Evolutionary conservation across 2,888 invertebrate genomes (phyloP), one percentile per base, ranked within the genome.

Genomic region (Hydriomena furcata): DNA sequence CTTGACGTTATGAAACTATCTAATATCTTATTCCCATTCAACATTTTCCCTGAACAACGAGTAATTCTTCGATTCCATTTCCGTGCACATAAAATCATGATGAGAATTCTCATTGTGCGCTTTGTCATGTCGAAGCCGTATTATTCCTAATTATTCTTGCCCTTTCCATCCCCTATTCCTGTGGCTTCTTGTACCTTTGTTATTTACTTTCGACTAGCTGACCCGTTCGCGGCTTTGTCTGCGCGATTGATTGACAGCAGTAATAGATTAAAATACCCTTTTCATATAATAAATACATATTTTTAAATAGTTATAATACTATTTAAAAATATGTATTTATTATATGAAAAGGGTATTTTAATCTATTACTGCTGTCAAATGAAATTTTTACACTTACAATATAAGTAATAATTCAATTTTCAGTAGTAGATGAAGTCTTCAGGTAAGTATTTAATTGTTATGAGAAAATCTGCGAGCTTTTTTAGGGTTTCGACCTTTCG

Each of bases 121-220:
- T 76, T 76, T 77, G 71, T 68, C 72, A 66, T 72, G 64, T 63
- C 52, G 73, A 82, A 82, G 76, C 80, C 80, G 70, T 83, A 79
- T 82, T 79, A 79, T 76, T 81, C 70, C 76, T 84, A 81, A 84
- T 86, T 82, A 83, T 73, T 71, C 69, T 64, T 73, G 70, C 70
- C 68, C 71, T 76, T 75, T 71, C 66, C 64, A 67, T 65, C 68
- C 60, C 61, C 71, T 67, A 63, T 70, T 77, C 76, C 68, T 72
- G 67, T 55, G 81, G 76, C 67, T 80, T 81, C 77, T 63, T 69
- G 72, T 66, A 64, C 68, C 67, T 75, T 77, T 76, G 60, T 73
- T 67, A 71, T 74, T 74, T 28, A 70, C 67, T 73, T 69, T 67
- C 68, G 64, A 75, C 27, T 27, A 27, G 8, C 8, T 27, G 10